Percentiles rank a stretch among this genome's conserved stretches.
Conservation (phyloP, 2,888 invertebrate species). For the Campaea margaritaria region DNA sequence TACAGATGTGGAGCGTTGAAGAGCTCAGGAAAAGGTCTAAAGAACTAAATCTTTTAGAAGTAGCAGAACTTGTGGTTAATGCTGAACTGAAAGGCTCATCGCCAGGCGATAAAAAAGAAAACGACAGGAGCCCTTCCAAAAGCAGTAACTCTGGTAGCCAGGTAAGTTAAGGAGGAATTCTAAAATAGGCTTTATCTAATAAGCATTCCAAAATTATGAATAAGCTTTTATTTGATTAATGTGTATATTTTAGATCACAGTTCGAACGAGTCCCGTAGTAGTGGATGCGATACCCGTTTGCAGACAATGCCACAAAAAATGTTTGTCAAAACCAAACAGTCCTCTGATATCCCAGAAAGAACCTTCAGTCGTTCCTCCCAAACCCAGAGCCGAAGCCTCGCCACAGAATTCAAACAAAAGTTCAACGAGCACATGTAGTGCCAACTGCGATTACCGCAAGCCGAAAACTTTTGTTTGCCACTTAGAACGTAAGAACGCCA, state of each 20-base stretch:
- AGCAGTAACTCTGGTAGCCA: constrained; percentile 92
- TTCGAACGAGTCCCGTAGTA: constrained; percentile 90
- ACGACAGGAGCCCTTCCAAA: constrained; percentile 88
- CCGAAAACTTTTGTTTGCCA: constrained; percentile 67
- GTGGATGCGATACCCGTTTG: constrained; percentile 90
- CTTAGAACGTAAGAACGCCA: constrained; percentile 81
- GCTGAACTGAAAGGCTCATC: constrained; percentile 65
- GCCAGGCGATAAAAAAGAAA: constrained; percentile 79
- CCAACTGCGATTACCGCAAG: constrained; percentile 73
- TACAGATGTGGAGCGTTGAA: constrained; percentile 89
- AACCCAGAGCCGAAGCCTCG: constrained; percentile 69
- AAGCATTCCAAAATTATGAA: no score
- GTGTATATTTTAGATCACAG: constrained; percentile 87
- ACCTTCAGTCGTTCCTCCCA: constrained; percentile 61
- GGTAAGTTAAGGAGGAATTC: constrained; percentile 74
- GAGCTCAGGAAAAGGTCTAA: constrained; percentile 89
- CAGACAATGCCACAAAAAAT: constrained; percentile 92
- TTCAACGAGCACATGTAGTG: constrained; percentile 73
- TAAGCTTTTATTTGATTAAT: no score
- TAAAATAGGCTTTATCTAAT: no score
- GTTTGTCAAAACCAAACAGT: constrained; percentile 86
- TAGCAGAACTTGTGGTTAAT: constrained; percentile 70
- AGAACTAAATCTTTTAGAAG: constrained; percentile 87
- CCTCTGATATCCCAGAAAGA: constrained; percentile 80
- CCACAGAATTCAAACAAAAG: constrained; percentile 77